These are phyloP conservation scores for Kryphioiulus occultus DNA, from an alignment of 2,888 invertebrate genomes.

Conservation along the genomic window DNA sequence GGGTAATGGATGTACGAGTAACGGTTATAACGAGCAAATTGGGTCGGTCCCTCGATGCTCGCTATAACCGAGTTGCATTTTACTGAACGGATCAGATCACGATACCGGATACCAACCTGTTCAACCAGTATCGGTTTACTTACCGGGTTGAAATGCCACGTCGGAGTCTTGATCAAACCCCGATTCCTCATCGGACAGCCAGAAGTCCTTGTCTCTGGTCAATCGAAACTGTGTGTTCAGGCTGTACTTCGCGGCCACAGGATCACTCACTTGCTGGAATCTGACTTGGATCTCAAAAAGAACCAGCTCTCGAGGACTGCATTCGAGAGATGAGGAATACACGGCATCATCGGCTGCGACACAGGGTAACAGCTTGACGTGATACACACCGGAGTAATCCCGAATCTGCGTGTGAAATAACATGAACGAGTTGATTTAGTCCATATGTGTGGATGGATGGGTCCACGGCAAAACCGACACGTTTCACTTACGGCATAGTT, in stretches of 20 bases:
- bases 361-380: slow-evolving; percentile 61
- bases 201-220: slow-evolving; percentile 59
- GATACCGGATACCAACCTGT: no score
- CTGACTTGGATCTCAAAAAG: slow-evolving; percentile 61
- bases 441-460: no score
- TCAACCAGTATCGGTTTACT: neutral
- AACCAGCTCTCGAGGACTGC: slow-evolving; percentile 60
- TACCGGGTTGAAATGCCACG: slow-evolving; percentile 60
- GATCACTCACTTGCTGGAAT: slow-evolving; percentile 63
- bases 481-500: slow-evolving; percentile 62
- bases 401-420: slow-evolving; percentile 50
- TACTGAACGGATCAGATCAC: no score
- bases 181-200: slow-evolving; percentile 59
- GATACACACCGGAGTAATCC: slow-evolving; percentile 62
- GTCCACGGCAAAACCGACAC: no score
- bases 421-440: no score
- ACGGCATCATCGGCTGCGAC: slow-evolving; percentile 57
- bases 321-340: slow-evolving; percentile 58
- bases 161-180: slow-evolving; percentile 58
- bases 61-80: no score
- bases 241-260: slow-evolving; percentile 61
- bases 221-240: slow-evolving; percentile 61
- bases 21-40: no score
- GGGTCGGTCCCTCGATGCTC: no score
- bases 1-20: no score